Base-by-base conservation (phyloP, 2,888 invertebrate genomes). In the Heliconius charithonia region DNA sequence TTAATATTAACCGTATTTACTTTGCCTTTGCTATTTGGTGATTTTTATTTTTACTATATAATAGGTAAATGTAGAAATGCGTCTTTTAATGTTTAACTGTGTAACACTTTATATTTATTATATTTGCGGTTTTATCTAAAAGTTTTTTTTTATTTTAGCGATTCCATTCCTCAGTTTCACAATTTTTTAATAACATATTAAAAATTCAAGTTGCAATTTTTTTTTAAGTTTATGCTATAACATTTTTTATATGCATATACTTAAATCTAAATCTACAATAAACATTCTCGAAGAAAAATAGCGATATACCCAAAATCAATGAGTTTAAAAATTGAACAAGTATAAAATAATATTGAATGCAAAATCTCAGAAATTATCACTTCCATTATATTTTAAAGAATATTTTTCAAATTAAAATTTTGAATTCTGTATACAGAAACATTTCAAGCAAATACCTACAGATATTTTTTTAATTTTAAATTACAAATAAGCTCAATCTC, bases 1-100 rank as follows among this genome's bases (percentile, higher is more conserved):
- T 67, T 67, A 67, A 67, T 67, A 67, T 67, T 67, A 41, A 67
- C 1, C 41, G 41, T 67, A 25, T 67, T 67, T 67, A 32, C 37
- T 67, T 51, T 51, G 51, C 51, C 51, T 51, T 51, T 51, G 19
- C 51, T 51, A 6, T 51, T 51, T 3, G 29, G 6, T 32, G 10
- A 22, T 19, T 66, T 32, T 37, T 22, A 66, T 32, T 66, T 66
- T 66, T 32, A 29, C 32, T 59, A 59, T n/a, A 3, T 37, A 59
- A n/a, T 10, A 59, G n/a, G n/a, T n/a, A 59, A n/a, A n/a, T 56
- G 56, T 56, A 56, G 9, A n/a, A n/a, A n/a, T 10, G 10, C 22
- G 59, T n/a, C 10, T n/a, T n/a, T 10, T 59, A n/a, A 59, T n/a
- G 3, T 59, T n/a, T n/a, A n/a, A 59, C 10, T 59, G n/a, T 59